Evolutionary conservation across 2,888 invertebrate genomes (phyloP).

Genomic region (Lycia hirtaria): DNA sequence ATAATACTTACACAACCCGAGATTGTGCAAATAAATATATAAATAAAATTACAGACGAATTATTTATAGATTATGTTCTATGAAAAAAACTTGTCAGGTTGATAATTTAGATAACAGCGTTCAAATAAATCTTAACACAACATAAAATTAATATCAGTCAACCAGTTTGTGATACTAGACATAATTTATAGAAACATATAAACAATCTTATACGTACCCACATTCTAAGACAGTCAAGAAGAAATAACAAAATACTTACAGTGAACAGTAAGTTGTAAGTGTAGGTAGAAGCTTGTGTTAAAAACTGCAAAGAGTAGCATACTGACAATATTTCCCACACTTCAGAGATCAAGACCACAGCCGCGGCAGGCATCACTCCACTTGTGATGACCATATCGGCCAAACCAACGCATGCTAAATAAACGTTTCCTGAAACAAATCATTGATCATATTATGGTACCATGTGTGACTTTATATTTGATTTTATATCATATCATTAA

Average conservation of each 20-base stretch:
- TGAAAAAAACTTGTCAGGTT: too few species aligned
- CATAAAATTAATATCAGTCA: too few species aligned
- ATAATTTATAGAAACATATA: too few species aligned
- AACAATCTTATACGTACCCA: too few species aligned
- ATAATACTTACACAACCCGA: neutral
- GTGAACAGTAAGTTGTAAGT: conserved; percentile 69
- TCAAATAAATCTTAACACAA: too few species aligned
- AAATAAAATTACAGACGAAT: too few species aligned
- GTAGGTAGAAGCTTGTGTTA: conserved; percentile 88
- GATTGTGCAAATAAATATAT: neutral
- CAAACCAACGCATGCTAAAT: conserved; percentile 90
- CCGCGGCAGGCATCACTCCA: conserved; percentile 88
- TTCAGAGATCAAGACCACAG: conserved; percentile 89
- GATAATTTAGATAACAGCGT: too few species aligned
- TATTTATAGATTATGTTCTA: too few species aligned
- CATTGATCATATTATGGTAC: too few species aligned
- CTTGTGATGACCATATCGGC: conserved; percentile 90
- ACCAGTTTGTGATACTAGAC: too few species aligned
- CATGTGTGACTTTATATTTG: too few species aligned
- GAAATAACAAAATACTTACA: conserved; percentile 61
- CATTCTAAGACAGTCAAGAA: neutral
- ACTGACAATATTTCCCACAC: conserved; percentile 84
- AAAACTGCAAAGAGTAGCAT: conserved; percentile 88
- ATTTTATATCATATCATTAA: too few species aligned
- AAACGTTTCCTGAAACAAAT: conserved; percentile 87